These are phyloP conservation scores for Sminthurinus aureus DNA, from an alignment of 2,888 invertebrate species.

Conservation along the genomic window DNA sequence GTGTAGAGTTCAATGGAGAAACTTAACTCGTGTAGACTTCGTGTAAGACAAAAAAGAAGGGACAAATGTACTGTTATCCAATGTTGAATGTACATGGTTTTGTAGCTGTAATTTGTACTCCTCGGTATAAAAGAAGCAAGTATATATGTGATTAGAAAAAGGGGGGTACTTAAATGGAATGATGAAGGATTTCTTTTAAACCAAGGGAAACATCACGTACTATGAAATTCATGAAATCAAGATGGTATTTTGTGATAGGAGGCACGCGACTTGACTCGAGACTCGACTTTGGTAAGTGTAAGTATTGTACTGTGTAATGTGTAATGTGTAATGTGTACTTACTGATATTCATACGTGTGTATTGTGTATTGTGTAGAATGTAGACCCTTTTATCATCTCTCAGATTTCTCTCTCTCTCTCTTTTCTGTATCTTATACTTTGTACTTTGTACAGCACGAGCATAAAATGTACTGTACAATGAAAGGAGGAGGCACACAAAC, in stretches of 20 bases:
- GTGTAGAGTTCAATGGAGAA: too few species aligned
- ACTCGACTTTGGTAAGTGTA: too few species aligned
- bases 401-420: neutral
- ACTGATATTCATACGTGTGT: neutral
- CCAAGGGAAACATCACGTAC: constrained; percentile 6
- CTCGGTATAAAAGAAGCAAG: neutral
- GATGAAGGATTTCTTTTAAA: neutral
- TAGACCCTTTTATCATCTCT: neutral
- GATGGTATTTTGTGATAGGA: constrained; percentile 21
- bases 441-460: too few species aligned
- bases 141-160: neutral
- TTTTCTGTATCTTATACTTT: neutral
- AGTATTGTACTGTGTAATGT: too few species aligned
- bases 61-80: too few species aligned
- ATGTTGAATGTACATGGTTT: neutral
- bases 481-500: too few species aligned
- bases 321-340: neutral
- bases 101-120: neutral
- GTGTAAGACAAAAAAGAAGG: too few species aligned
- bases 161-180: neutral
- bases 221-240: constrained; percentile 21
- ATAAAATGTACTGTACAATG: too few species aligned
- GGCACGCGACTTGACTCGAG: constrained; percentile 33
- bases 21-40: too few species aligned
- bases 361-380: too few species aligned